These are phyloP conservation scores for Ecdyonurus torrentis DNA, from an alignment of 2,888 invertebrate genomes.

Conservation along the genomic window DNA sequence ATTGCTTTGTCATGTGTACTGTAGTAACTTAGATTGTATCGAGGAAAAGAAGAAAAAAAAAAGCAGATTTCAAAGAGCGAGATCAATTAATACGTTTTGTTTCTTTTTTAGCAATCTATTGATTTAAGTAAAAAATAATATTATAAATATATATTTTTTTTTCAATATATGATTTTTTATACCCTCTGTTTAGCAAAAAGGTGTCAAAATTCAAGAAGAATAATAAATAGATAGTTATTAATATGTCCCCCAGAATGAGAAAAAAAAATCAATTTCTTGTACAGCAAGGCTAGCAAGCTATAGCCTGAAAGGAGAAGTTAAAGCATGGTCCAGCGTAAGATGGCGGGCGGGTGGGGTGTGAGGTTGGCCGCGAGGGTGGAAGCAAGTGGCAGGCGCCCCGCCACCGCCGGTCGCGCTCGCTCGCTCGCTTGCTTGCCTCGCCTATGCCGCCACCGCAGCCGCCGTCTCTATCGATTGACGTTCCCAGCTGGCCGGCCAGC, in stretches of 20 bases:
- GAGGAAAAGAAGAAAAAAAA: too few relatives aligned
- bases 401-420: neutral
- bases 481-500: conserved; percentile 1
- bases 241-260: neutral
- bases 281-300: neutral
- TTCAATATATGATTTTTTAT: too few relatives aligned
- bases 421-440: neutral
- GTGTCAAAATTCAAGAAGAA: too few relatives aligned
- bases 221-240: neutral
- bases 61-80: too few relatives aligned
- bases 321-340: neutral
- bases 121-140: too few relatives aligned
- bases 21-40: too few relatives aligned
- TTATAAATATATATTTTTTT: too few relatives aligned
- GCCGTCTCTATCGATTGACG: neutral
- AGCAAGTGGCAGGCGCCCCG: neutral
- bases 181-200: too few relatives aligned
- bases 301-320: neutral
- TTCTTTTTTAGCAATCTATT: too few relatives aligned
- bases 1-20: too few relatives aligned
- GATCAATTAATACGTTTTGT: too few relatives aligned
- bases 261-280: neutral
- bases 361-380: neutral
- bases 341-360: neutral
- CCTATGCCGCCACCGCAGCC: neutral